Evolutionary conservation across 2,113 vertebrate species (phyloP).

Genomic region (Rhadina sibilatrix): DNA sequence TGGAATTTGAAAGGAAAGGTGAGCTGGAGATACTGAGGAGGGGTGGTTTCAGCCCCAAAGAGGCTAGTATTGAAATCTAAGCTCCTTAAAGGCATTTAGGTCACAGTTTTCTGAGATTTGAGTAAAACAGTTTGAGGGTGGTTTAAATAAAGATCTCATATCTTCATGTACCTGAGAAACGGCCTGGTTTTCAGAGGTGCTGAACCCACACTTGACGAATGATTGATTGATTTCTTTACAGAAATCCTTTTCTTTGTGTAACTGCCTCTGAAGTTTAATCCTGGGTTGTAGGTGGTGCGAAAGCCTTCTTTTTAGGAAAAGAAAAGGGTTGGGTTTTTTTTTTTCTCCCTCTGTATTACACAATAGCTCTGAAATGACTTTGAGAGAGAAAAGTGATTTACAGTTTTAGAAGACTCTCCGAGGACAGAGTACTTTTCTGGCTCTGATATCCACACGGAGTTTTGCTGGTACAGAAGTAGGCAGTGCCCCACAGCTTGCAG

Average conservation of each 20-base stretch:
- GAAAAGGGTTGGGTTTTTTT: not conserved
- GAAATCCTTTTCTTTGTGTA: conserved; percentile 40
- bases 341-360: conserved; percentile 9
- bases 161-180: conserved; percentile 41
- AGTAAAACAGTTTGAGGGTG: conserved; percentile 4
- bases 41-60: not conserved
- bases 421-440: not conserved
- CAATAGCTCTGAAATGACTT: conserved; percentile 11
- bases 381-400: not conserved
- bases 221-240: conserved; percentile 58
- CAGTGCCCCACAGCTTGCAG: not conserved
- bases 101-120: not conserved
- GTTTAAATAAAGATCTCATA: conserved; percentile 42
- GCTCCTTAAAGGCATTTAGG: not conserved
- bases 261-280: conserved; percentile 39
- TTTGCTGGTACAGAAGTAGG: not conserved
- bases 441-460: not conserved
- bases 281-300: conserved; percentile 58
- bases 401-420: not conserved
- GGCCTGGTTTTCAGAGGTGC: conserved; percentile 59
- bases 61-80: not conserved
- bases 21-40: not conserved
- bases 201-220: conserved; percentile 51
- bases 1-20: not conserved
- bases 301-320: conserved; percentile 37